phyloP scores from a whole-genome alignment of 1,140 invertebrate genomes.

The Hylaeus volcanicus region DNA sequence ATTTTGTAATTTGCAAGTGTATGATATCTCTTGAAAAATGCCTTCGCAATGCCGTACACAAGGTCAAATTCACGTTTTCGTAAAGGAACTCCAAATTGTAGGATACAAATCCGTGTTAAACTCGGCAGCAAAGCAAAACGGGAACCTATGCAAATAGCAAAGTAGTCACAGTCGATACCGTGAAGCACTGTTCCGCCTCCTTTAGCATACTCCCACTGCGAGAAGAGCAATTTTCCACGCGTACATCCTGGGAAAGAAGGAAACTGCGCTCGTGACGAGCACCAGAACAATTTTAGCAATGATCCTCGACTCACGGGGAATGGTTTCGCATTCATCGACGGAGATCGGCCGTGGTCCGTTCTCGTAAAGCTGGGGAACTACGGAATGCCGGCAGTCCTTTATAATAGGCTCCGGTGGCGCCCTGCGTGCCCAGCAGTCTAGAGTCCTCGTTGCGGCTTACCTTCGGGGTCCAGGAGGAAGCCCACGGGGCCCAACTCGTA shows the following conservation, averaged over 20 bases:
- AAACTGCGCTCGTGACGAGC: neutral
- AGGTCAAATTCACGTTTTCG: too few species aligned
- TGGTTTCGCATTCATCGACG: neutral
- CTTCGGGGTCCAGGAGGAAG: conserved; percentile 16
- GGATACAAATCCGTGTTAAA: too few species aligned
- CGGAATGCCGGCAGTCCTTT: conserved; percentile 10
- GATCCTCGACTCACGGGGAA: neutral
- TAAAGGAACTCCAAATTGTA: too few species aligned
- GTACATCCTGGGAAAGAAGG: neutral
- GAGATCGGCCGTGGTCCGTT: conserved; percentile 15
- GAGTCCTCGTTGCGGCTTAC: conserved; percentile 2
- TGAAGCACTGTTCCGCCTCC: too few species aligned
- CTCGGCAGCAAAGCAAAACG: too few species aligned
- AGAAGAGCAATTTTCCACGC: neutral
- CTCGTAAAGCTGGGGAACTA: conserved; percentile 21
- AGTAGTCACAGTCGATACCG: too few species aligned
- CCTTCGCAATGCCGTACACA: too few species aligned
- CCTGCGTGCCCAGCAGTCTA: conserved; percentile 38
- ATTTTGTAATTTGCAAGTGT: too few species aligned
- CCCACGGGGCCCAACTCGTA: neutral
- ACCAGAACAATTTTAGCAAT: neutral
- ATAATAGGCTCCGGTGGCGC: conserved; percentile 26
- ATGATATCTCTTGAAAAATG: too few species aligned
- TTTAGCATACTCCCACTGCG: too few species aligned
- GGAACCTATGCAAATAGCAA: too few species aligned